Base-by-base conservation (phyloP, 2,797 vertebrate genomes). In the Hozukius guyotensis region DNA sequence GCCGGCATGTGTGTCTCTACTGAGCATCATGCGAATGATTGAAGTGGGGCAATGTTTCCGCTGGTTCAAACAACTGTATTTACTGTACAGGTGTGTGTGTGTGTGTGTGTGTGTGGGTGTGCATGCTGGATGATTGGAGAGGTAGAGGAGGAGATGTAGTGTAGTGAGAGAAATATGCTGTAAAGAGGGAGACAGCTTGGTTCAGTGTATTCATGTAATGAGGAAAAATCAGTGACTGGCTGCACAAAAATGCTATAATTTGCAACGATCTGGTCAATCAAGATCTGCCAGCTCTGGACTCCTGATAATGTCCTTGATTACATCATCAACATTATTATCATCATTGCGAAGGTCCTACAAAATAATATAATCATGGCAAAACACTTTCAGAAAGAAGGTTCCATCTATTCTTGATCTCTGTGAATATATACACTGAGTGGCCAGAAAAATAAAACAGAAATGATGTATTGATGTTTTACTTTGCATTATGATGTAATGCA, bases 41-140 rank as follows among this genome's bases (percentile, higher is more conserved):
- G 75, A 92, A 89, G 42, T 72, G 36, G 76, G 84, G 24, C 83
- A 83, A 87, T 88, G 69, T 84, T 88, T 91, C 78, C 71, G 2
- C 81, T 65, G 59, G 53, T 78, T 82, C 81, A 84, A 60, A 84
- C 77, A 62, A 49, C 32, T 62, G 60, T 27, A 69, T 59, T 67
- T 64, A 78, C 73, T 72, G 46, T 74, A 61, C 25, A 46, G n/a
- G 38, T 69, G 42, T 22, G 24, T 71, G 59, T 72, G 16, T 46
- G 42, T 18, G 42, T 46, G 0, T 34, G 31, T 31, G 31, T 31
- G 9, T 34, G 32, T 5, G 32, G 5, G 32, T 34, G 9, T 57
- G 27, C 20, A n/a, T 59, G 56, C 36, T 52, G 31, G 32, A 69
- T 66, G 67, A 79, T 7, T 66, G 46, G 10, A 8, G 3, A 64